Conservation (phyloP, 2,797 vertebrate genomes). For the Tamandua tetradactyla region DNA sequence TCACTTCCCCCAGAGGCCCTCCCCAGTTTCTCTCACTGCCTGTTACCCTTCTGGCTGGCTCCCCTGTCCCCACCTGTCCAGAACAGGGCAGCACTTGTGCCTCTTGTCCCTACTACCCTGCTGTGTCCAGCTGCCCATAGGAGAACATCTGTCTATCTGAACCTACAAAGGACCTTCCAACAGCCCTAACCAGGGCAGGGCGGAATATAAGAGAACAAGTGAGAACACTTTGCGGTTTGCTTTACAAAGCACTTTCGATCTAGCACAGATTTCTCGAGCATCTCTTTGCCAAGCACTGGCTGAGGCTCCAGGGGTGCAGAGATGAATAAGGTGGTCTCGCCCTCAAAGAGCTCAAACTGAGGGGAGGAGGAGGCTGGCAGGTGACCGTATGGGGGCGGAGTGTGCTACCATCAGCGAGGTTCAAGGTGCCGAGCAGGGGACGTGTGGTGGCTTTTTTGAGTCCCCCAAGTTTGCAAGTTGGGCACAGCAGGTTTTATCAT, state of each 20-base stretch:
- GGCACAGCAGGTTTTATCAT: neutral
- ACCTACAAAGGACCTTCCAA: neutral
- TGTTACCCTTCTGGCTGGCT: neutral
- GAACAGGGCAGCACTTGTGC: neutral
- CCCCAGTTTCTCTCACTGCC: neutral
- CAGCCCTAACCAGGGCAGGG: neutral
- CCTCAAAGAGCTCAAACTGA: neutral
- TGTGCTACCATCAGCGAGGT: no score
- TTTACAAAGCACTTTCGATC: neutral
- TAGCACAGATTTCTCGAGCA: neutral
- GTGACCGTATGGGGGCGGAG: neutral
- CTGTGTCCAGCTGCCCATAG: rapidly evolving
- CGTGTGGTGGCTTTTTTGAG: rapidly evolving
- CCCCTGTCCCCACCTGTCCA: neutral
- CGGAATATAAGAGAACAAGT: neutral
- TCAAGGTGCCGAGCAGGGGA: neutral
- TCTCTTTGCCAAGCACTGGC: neutral
- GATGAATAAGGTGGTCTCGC: neutral
- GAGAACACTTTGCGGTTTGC: neutral
- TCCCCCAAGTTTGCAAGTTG: neutral
- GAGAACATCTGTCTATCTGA: neutral
- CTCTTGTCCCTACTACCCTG: neutral
- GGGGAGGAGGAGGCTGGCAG: neutral
- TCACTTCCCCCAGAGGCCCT: neutral
- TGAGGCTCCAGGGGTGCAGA: neutral